These are phyloP conservation scores for Drosophila acutilabella DNA, from an alignment of 2,888 invertebrate genomes.

Conservation along the genomic window DNA sequence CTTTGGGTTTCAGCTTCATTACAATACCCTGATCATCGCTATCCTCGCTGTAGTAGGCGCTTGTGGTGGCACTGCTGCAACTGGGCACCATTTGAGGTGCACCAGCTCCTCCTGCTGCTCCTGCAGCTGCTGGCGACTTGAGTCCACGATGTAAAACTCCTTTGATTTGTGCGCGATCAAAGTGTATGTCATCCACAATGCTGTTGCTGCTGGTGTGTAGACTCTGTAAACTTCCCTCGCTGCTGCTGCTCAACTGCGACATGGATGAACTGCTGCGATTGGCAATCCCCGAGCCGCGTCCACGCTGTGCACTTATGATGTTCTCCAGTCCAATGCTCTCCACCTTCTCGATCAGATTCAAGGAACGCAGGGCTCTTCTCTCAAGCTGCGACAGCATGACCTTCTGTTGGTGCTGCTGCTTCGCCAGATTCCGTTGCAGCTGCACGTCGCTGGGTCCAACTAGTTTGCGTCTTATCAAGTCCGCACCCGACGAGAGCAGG, in stretches of 20 bases:
- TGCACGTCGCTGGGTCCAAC: conserved; percentile 86
- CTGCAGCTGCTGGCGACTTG: conserved; percentile 63
- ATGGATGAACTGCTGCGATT: conserved; percentile 90
- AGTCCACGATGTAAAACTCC: conserved; percentile 82
- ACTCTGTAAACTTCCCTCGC: conserved; percentile 88
- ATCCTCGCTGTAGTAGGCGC: conserved; percentile 70
- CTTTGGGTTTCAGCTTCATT: conserved; percentile 54
- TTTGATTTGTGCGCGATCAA: conserved; percentile 85
- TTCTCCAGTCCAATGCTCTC: conserved; percentile 89
- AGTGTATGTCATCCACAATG: conserved; percentile 84
- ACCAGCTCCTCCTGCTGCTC: conserved; percentile 9
- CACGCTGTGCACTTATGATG: conserved; percentile 88
- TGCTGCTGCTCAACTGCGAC: conserved; percentile 90
- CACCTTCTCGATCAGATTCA: conserved; percentile 88
- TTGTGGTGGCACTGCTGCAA: conserved; percentile 55
- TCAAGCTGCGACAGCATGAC: conserved; percentile 83
- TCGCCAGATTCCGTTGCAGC: conserved; percentile 78
- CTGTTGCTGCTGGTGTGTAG: conserved; percentile 84
- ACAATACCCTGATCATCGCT: conserved; percentile 71
- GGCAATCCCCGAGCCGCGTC: conserved; percentile 86
- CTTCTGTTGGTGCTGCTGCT: conserved; percentile 82
- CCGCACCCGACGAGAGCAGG: conserved; percentile 88
- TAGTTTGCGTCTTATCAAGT: conserved; percentile 88
- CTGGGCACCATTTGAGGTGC: conserved; percentile 17
- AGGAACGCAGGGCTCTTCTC: conserved; percentile 85